Evolutionary conservation across 30 jellyfish, hydroid and myxozoan species (phyloP).

Genomic region (Aurelia aurita): DNA sequence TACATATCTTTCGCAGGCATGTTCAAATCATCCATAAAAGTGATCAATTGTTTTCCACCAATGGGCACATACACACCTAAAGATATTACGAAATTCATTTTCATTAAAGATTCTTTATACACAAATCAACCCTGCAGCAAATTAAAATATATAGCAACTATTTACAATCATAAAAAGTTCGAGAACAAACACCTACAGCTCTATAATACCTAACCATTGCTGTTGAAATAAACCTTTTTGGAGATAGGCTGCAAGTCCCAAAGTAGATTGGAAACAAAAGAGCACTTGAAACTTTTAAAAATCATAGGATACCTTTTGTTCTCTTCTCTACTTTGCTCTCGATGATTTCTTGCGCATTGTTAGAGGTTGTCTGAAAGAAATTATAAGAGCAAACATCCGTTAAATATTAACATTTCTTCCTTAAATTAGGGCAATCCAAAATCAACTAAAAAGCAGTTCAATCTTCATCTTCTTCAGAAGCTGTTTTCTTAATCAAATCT

Average conservation of each 20-base stretch:
- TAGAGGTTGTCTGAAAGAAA: slow-evolving; percentile 81
- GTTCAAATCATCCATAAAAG: slow-evolving; percentile 95
- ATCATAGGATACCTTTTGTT: slow-evolving; percentile 79
- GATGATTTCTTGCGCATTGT: slow-evolving; percentile 90
- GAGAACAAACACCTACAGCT: background rate
- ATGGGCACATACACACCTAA: slow-evolving; percentile 93
- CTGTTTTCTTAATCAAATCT: too few species aligned
- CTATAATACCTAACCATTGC: background rate
- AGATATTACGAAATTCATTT: background rate
- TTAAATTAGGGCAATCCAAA: too few species aligned
- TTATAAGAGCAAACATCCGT: background rate
- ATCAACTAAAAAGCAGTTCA: too few species aligned
- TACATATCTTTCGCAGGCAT: slow-evolving; percentile 96
- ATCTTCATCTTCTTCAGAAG: too few species aligned
- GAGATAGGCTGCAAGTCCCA: too few species aligned
- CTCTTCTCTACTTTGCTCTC: slow-evolving; percentile 97
- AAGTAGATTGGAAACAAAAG: too few species aligned
- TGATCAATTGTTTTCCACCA: slow-evolving; percentile 89
- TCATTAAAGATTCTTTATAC: too few species aligned
- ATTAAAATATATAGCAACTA: too few species aligned
- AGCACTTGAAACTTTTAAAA: background rate
- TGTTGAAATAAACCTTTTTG: too few species aligned
- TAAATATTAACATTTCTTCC: too few species aligned
- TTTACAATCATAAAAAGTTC: too few species aligned
- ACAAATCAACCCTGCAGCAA: too few species aligned